Evolutionary conservation across 1,140 invertebrate genomes (phyloP), one percentile per base, ranked within the genome.

Genomic region (Drosophila melanica): DNA sequence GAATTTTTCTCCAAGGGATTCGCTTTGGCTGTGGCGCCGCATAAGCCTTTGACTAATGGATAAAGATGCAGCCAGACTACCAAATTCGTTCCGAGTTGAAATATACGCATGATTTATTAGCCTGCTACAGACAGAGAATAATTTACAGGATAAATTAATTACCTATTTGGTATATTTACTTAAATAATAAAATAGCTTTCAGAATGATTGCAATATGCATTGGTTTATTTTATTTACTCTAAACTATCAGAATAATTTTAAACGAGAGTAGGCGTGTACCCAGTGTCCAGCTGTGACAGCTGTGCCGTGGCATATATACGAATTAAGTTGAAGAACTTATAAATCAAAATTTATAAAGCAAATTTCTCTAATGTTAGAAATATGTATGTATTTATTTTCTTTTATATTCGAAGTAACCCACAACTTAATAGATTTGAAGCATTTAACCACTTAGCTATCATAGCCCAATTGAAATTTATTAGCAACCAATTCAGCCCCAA

Each of bases 391-490:
- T 11, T 11, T 11, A 16, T 44, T 23, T 23, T 23, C 2, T 23
- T 23, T 23, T 23, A 23, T 18, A 18, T 23, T 23, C 3, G 20
- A 23, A 23, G 20, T 27, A 27, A 27, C 27, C 27, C 5, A 7
- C 30, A 18, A 41, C 64, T 79, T 63, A 66, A 78, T 73, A 60
- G 66, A 37, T 54, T 66, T 60, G 53, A 77, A 44, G 39, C 59
- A 79, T 79, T 79, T 42, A 63, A 79, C 53, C 41, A 75, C 57
- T 44, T 71, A 63, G 58, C 58, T 79, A 75, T 66, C 73, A 75
- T 57, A 60, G 60, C 37, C 30, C 53, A 77, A 81, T 81, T 81
- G 79, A 79, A 62, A 75, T 70, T 79, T 55, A 81, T 78, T 81
- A 58, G 53, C 70, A 77, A 74, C 16, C 72, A 68, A 75, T 77